These are phyloP conservation scores for Otis tarda DNA, from an alignment of 2,113 vertebrate genomes.

Conservation along the genomic window DNA sequence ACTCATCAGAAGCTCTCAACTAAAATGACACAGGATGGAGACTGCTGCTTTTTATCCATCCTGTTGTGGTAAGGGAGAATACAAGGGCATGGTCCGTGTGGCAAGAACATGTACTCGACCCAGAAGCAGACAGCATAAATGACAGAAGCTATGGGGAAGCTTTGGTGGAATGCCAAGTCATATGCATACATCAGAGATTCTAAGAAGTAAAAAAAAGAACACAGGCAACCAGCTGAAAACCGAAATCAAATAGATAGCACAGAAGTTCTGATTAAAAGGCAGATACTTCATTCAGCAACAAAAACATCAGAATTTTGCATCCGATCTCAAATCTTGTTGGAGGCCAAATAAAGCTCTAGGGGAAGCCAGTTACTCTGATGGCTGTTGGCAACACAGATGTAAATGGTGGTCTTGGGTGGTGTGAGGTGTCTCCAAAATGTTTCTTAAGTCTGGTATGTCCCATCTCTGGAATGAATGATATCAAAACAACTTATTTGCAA, in stretches of 20 bases:
- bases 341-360: neutral
- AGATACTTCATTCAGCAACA: neutral
- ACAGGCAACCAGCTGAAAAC: neutral
- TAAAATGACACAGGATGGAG: neutral
- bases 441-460: neutral
- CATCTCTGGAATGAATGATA: neutral
- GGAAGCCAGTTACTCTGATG: neutral
- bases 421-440: neutral
- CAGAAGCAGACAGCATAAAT: neutral
- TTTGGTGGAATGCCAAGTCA: neutral
- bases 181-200: no score
- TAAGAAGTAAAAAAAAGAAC: neutral
- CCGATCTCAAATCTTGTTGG: neutral
- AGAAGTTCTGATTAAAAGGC: neutral
- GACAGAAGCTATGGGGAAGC: rapidly evolving
- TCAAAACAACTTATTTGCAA: rapidly evolving
- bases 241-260: neutral
- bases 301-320: neutral
- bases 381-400: neutral
- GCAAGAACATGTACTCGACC: neutral
- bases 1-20: neutral
- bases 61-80: neutral
- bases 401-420: rapidly evolving
- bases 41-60: neutral
- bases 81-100: neutral